These are phyloP conservation scores for Zosterops hypoxanthus DNA, from an alignment of 2,113 vertebrate genomes.

Conservation along the genomic window DNA sequence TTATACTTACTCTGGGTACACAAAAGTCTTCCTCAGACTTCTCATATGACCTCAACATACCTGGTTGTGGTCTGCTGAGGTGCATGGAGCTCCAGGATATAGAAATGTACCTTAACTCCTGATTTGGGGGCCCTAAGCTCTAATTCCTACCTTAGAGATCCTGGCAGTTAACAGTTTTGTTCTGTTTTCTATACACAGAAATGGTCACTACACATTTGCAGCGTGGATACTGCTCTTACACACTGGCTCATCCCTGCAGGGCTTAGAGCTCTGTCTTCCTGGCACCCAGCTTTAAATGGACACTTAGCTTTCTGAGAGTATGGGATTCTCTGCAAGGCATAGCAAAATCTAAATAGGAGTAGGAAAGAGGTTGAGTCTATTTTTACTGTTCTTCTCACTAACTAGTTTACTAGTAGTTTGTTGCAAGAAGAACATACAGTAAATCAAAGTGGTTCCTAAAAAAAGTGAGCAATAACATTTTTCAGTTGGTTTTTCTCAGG, in stretches of 20 bases:
- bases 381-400: neutral
- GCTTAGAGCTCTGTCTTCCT: neutral
- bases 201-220: neutral
- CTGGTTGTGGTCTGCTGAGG: neutral
- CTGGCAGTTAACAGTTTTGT: neutral
- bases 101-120: neutral
- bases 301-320: neutral
- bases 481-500: neutral
- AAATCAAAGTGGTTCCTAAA: neutral
- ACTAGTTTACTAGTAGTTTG: neutral
- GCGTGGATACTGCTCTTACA: neutral
- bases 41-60: neutral
- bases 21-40: neutral
- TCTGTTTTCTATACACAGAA: neutral
- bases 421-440: neutral
- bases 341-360: neutral
- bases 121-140: neutral
- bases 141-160: neutral
- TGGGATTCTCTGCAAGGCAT: neutral
- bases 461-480: neutral
- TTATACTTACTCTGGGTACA: neutral
- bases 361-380: neutral
- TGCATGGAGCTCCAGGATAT: neutral
- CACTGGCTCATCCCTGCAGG: neutral
- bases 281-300: neutral